phyloP scores from a whole-genome alignment of 2,113 vertebrate species.

The Gallinago paraguaiae region DNA sequence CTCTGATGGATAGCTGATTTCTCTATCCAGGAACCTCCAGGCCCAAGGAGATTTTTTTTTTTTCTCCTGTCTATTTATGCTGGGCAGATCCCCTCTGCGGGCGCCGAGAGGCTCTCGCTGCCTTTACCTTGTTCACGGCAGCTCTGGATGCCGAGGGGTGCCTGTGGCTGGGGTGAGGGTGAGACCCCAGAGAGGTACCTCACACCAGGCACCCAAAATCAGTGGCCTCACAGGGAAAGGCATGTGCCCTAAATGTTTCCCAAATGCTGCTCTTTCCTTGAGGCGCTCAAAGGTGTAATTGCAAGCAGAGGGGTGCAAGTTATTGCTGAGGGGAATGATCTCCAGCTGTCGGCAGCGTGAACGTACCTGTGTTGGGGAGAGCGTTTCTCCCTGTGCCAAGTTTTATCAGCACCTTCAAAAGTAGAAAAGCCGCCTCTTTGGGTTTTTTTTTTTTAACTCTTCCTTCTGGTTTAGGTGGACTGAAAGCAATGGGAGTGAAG shows the following conservation, averaged over 20 bases:
- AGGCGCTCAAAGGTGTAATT: neutral
- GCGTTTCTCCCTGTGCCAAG: fast-evolving
- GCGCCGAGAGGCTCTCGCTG: fast-evolving
- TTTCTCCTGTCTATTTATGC: neutral
- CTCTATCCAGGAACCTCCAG: constrained; percentile 15
- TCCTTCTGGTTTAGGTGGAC: neutral
- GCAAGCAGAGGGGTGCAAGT: neutral
- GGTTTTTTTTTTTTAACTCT: neutral
- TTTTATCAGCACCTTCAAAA: neutral
- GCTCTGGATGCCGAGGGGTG: fast-evolving
- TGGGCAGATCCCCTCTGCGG: neutral
- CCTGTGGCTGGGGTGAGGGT: neutral
- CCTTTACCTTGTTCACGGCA: neutral
- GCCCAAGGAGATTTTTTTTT: neutral
- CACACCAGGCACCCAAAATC: neutral
- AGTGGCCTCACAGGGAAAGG: neutral
- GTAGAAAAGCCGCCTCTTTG: neutral
- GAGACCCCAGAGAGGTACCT: neutral
- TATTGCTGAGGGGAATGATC: neutral
- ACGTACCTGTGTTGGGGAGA: neutral
- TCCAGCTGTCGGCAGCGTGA: neutral
- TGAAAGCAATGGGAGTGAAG: no score
- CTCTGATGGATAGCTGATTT: constrained; percentile 8
- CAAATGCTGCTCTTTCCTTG: neutral
- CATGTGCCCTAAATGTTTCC: neutral